Base-by-base conservation (phyloP, 2,888 invertebrate genomes). In the Ecdyonurus torrentis region DNA sequence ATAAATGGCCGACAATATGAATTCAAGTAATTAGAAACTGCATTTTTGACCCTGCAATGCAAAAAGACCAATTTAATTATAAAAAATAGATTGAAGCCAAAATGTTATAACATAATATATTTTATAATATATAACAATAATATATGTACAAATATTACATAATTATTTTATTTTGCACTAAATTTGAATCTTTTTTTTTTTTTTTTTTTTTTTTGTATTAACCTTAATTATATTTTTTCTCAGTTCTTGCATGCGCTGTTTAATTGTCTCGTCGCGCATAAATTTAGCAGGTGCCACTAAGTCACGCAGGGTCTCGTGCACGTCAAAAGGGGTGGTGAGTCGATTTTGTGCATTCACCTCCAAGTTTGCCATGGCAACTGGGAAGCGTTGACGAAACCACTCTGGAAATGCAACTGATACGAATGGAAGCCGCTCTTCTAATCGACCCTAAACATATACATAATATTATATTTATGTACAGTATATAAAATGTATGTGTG, bases 361-460 rank as follows among this genome's bases (percentile, higher is more conserved):
- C 58, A 93, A 73, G 74, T 87, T 89, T 1, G 75, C 70, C 67
- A 83, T 78, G 0, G 87, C 84, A 2, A 75, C 65, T 1, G 81
- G 78, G 72, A 85, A 87, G 63, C 77, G 78, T 15, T 78, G 71
- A 66, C 75, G 77, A 75, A 92, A 89, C 79, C 86, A 85, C 18
- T 78, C 72, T 0, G 95, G 95, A 64, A 91, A 73, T 2, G 84
- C 73, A 1, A 90, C 74, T 68, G 86, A 85, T 25, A 91, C 77
- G 66, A 92, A 83, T 0, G 96, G 95, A 63, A 93, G 78, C 58
- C 93, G 82, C 72, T 92, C 94, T 74, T 95, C 95, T 71, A 93
- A 79, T 71, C 85, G 80, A 1, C 91, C 91, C 74, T 60, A 20
- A 5, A 20, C 18, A 50, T 10, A 50, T 50, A 10, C 18, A 50